Evolutionary conservation across 1,140 invertebrate species (phyloP).

Genomic region (Bombus superbus): DNA sequence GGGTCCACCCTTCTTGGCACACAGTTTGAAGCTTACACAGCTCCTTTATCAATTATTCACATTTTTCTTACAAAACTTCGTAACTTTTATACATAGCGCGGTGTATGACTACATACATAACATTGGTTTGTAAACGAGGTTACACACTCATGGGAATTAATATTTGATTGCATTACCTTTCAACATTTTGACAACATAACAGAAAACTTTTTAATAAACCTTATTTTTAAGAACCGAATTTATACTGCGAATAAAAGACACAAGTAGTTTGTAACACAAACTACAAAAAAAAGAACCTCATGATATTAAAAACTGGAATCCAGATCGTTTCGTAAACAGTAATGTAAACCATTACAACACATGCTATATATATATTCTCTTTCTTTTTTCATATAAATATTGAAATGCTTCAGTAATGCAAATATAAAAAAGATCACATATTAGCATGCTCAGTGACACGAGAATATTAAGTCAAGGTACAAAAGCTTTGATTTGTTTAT

Average conservation of each 20-base stretch:
- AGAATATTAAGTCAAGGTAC: slow-evolving; percentile 40
- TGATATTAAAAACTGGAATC: slow-evolving; percentile 17
- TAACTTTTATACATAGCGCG: slow-evolving; percentile 52
- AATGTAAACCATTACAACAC: slow-evolving; percentile 42
- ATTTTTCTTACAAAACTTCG: slow-evolving; percentile 38
- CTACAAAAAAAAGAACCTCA: slow-evolving; percentile 33
- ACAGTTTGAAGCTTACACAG: slow-evolving; percentile 5
- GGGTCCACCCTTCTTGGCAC: slow-evolving; percentile 34
- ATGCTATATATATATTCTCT: slow-evolving; percentile 16
- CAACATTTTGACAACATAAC: slow-evolving; percentile 15
- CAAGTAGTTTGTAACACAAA: slow-evolving; percentile 47
- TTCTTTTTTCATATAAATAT: slow-evolving; percentile 29
- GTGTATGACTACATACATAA: slow-evolving; percentile 46
- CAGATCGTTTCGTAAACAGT: slow-evolving; percentile 26
- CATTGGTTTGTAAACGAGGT: slow-evolving; percentile 38
- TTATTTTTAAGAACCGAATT: not conserved
- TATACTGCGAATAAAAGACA: slow-evolving; percentile 8
- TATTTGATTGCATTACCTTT: slow-evolving; percentile 38
- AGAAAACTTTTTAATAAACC: slow-evolving; percentile 9
- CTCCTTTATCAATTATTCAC: slow-evolving; percentile 40
- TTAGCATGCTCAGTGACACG: slow-evolving; percentile 40
- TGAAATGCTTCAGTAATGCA: slow-evolving; percentile 15
- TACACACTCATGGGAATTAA: slow-evolving; percentile 28
- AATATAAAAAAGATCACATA: slow-evolving; percentile 46
- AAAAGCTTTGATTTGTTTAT: slow-evolving; percentile 37